phyloP scores from a whole-genome alignment of 2,888 invertebrate species.

The Athripsodes cinereus region DNA sequence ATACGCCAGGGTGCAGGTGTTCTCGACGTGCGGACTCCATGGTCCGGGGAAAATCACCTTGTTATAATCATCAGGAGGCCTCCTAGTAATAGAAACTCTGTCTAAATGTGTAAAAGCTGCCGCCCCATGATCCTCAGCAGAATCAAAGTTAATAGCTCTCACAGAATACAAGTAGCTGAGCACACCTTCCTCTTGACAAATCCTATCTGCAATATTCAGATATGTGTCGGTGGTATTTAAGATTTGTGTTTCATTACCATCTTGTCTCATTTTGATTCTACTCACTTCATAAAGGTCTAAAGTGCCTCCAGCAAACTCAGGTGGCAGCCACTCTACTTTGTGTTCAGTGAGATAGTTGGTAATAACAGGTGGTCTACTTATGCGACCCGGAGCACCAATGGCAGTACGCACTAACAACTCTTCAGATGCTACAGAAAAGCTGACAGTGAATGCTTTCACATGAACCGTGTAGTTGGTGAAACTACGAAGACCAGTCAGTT shows the following conservation, averaged over 20 bases:
- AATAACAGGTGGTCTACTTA: conserved; percentile 29
- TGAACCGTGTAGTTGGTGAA: conserved; percentile 64
- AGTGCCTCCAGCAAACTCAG: conserved; percentile 47
- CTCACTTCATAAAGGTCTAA: conserved; percentile 54
- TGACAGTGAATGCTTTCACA: conserved; percentile 65
- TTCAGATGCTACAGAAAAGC: conserved; percentile 55
- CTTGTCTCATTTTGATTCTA: conserved; percentile 32
- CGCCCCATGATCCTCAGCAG: conserved; percentile 27
- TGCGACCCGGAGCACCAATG: conserved; percentile 53
- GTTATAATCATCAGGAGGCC: conserved; percentile 11
- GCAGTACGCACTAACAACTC: conserved; percentile 51
- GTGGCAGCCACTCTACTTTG: conserved; percentile 47
- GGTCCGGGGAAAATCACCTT: conserved; percentile 30
- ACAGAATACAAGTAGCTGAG: conserved; percentile 29
- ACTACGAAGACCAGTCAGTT: conserved; percentile 44
- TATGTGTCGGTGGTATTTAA: conserved; percentile 30
- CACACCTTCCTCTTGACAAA: conserved; percentile 15
- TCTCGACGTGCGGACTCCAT: conserved; percentile 33
- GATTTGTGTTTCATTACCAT: conserved; percentile 27
- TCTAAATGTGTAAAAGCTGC: conserved; percentile 10
- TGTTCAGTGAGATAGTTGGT: conserved; percentile 20
- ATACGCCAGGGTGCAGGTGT: conserved; percentile 10
- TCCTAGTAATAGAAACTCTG: conserved; percentile 1
- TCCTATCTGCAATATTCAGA: conserved; percentile 17
- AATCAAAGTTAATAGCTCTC: conserved; percentile 34